Percentiles rank a stretch among this genome's conserved stretches.
These are phyloP conservation scores for Phrynocephalus guinanensis DNA, from an alignment of 2,797 vertebrate species.

Conservation along the genomic window DNA sequence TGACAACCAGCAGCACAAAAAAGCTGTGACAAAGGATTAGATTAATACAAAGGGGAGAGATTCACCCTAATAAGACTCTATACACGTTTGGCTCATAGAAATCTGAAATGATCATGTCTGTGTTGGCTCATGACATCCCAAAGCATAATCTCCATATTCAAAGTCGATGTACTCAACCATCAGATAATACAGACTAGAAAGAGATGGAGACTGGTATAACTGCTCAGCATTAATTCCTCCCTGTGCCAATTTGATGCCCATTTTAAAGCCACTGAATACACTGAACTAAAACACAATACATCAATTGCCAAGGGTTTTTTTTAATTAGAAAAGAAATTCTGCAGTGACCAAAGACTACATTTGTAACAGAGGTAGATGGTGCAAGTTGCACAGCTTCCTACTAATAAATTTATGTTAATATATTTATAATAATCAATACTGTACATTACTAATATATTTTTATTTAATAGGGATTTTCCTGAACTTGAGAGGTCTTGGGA, in stretches of 20 bases:
- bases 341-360: neutral
- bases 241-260: neutral
- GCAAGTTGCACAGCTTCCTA: neutral
- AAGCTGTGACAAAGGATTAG: neutral
- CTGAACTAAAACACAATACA: neutral
- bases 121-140: neutral
- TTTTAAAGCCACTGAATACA: neutral
- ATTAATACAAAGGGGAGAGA: neutral
- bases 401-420: neutral
- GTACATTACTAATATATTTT: neutral
- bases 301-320: neutral
- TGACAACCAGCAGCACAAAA: neutral
- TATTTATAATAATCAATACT: no score
- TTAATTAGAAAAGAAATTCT: neutral
- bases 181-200: neutral
- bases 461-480: neutral
- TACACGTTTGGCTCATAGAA: neutral
- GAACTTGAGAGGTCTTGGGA: neutral
- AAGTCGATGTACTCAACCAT: neutral
- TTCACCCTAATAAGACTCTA: neutral
- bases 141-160: neutral
- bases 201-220: neutral
- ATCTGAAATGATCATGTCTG: neutral
- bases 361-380: neutral
- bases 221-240: neutral